Base-by-base conservation (phyloP, 2,797 vertebrate genomes). In the Apodemus agrarius region DNA sequence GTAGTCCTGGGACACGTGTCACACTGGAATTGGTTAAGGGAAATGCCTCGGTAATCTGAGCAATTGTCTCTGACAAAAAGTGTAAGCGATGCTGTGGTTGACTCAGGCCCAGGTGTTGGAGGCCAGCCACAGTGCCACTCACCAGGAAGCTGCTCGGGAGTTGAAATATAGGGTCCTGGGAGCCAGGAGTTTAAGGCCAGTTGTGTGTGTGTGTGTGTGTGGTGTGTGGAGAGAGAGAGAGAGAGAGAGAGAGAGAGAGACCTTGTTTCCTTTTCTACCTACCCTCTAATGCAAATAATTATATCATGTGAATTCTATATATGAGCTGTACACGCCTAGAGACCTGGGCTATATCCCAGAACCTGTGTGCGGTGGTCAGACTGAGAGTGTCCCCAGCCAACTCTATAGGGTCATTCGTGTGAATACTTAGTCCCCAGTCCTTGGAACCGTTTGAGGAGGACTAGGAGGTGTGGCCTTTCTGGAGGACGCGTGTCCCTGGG, bases 61-160 rank as follows among this genome's bases (percentile, higher is more conserved):
- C 17, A 17, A 3, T 10, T 63, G 74, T 85, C 79, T 67, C 7
- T 6, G 69, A 37, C 43, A 34, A 22, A 46, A 85, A 72, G 49
- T 63, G 72, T 93, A 52, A 67, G 43, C 21, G 84, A 21, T 94
- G 17, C 79, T 93, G 65, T 37, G 49, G 6, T 63, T 91, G 78
- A 91, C 46, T 46, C 8, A 4, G 19, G 91, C 78, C 52, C 34
- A 74, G n/a, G 29, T 54, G 5, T 85, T 80, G 12, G 29, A 79
- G 52, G 49, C 22, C 46, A 29, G 43, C 29, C 9, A 4, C 21
- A 13, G 46, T 12, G 14, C 21, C 0, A 0, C 22, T 29, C 13
- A 16, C 46, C 79, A 37, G 79, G 37, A 24, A 26, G 40, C n/a
- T 89, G 10, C 37, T 31, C 11, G 2, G 74, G 12, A 40, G 16